Conservation (phyloP, 1,140 invertebrate genomes). For the Drosophila watanabei region DNA sequence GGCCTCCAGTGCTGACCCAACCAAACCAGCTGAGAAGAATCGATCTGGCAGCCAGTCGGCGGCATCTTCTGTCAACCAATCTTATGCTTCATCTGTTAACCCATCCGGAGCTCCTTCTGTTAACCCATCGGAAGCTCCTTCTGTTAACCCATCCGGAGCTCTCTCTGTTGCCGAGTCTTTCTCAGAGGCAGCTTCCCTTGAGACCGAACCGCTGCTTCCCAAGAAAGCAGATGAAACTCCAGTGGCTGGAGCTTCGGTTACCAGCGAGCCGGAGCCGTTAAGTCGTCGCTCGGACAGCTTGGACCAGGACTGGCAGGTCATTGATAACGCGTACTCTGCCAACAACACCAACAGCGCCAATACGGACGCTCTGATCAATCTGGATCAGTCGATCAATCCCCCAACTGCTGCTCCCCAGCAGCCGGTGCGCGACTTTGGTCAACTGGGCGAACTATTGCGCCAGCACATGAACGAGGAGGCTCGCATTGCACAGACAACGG, state of each 20-base stretch:
- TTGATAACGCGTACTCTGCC: slow-evolving; percentile 53
- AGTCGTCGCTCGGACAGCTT: slow-evolving; percentile 64
- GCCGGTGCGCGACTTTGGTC: slow-evolving; percentile 47
- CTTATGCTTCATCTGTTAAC: background rate
- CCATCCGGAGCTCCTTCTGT: background rate
- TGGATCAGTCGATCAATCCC: slow-evolving; percentile 31
- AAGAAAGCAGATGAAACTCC: background rate
- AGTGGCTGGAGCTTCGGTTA: background rate
- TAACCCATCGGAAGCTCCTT: no score
- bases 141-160: background rate
- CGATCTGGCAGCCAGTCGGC: slow-evolving; percentile 20
- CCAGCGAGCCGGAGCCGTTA: background rate
- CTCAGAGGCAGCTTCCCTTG: slow-evolving; percentile 13
- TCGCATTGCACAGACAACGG: slow-evolving; percentile 56
- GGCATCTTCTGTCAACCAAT: slow-evolving; percentile 11
- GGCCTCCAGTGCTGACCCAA: slow-evolving; percentile 13
- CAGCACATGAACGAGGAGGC: slow-evolving; percentile 65
- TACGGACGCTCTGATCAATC: slow-evolving; percentile 59
- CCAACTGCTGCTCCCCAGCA: slow-evolving; percentile 19
- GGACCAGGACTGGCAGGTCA: slow-evolving; percentile 76
- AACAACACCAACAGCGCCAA: slow-evolving; percentile 37
- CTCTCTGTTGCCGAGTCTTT: slow-evolving; percentile 22
- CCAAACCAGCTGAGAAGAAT: slow-evolving; percentile 26
- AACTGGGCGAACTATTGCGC: slow-evolving; percentile 62
- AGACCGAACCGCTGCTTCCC: slow-evolving; percentile 21